Conservation (phyloP, 2,113 vertebrate species). For the Arvicanthis niloticus region DNA sequence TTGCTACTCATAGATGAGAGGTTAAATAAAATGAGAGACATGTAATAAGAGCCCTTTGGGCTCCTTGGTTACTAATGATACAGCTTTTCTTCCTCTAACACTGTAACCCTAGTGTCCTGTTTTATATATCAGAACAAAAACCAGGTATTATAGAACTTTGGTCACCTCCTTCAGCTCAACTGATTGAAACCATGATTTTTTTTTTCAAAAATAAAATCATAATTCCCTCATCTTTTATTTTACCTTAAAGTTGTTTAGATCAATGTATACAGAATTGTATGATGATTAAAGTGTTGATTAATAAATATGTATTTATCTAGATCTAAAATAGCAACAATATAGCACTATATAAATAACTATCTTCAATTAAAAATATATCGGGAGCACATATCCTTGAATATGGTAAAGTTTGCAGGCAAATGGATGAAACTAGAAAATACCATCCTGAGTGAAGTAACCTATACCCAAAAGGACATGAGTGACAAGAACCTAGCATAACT, state of each 20-base stretch:
- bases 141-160: constrained; percentile 57
- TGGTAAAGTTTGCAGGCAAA: too few species aligned
- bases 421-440: too few species aligned
- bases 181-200: constrained; percentile 61
- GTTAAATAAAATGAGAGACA: constrained; percentile 70
- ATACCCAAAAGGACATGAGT: too few species aligned
- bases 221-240: constrained; percentile 38
- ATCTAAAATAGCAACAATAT: neutral
- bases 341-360: neutral
- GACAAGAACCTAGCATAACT: too few species aligned
- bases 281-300: constrained; percentile 1
- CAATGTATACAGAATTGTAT: neutral
- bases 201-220: constrained; percentile 24
- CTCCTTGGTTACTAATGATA: constrained; percentile 72
- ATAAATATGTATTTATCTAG: neutral
- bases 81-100: constrained; percentile 40
- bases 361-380: neutral
- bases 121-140: constrained; percentile 72
- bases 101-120: constrained; percentile 50
- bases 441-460: too few species aligned
- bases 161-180: constrained; percentile 44
- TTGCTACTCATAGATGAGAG: constrained; percentile 77
- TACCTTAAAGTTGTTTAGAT: neutral
- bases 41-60: constrained; percentile 50
- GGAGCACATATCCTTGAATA: too few species aligned